Conservation (phyloP, 1,140 invertebrate genomes). For the Sycophaga agraensis region DNA sequence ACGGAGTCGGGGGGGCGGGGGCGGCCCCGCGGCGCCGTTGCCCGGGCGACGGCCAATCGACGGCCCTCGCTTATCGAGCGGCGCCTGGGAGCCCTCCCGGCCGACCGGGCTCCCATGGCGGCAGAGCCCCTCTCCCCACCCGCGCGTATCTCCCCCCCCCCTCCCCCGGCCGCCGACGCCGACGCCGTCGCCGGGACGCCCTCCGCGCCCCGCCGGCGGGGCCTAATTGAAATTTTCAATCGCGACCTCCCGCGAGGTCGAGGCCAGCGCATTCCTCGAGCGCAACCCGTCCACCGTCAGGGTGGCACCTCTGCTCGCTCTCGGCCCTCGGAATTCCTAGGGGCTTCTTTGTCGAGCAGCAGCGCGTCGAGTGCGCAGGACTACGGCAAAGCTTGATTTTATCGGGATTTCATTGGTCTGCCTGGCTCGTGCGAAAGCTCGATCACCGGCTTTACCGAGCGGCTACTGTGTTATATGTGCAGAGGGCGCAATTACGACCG, state of each 20-base stretch:
- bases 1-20: too few species aligned
- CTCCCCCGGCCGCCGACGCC: slow-evolving; percentile 44
- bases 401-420: slow-evolving; percentile 41
- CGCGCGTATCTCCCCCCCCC: background rate
- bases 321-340: background rate
- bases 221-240: too few species aligned
- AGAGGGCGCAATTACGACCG: background rate
- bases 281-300: too few species aligned
- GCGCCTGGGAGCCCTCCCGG: too few species aligned
- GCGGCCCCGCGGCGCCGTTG: too few species aligned
- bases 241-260: too few species aligned
- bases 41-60: too few species aligned
- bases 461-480: slow-evolving; percentile 28
- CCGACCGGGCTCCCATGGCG: background rate
- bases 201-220: slow-evolving; percentile 49
- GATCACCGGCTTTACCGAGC: slow-evolving; percentile 48
- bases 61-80: too few species aligned
- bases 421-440: slow-evolving; percentile 46
- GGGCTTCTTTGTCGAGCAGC: background rate
- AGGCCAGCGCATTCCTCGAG: too few species aligned
- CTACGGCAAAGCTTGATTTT: slow-evolving; percentile 29
- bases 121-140: background rate
- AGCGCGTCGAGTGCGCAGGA: too few species aligned
- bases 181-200: slow-evolving; percentile 39
- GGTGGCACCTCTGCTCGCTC: too few species aligned